These are phyloP conservation scores for Sminthurinus aureus DNA, from an alignment of 2,888 invertebrate species.

Conservation along the genomic window DNA sequence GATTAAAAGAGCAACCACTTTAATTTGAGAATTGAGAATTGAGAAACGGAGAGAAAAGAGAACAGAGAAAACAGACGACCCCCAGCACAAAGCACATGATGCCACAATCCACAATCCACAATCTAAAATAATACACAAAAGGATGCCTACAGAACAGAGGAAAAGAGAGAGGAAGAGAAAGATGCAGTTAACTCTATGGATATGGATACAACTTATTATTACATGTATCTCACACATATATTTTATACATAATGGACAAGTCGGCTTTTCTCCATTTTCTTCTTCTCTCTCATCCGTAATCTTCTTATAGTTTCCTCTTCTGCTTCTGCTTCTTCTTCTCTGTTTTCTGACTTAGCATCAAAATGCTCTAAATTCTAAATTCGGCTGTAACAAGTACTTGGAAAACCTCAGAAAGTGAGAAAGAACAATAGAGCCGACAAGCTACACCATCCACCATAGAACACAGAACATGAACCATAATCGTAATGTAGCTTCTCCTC, in stretches of 20 bases:
- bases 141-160: too few species aligned
- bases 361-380: neutral
- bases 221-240: too few species aligned
- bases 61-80: neutral
- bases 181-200: neutral
- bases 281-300: conserved; percentile 1
- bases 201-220: neutral
- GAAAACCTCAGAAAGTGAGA: neutral
- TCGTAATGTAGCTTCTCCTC: too few species aligned
- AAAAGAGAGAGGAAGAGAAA: neutral
- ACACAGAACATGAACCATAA: too few species aligned
- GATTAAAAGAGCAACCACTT: conserved; percentile 6
- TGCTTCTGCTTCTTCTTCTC: neutral
- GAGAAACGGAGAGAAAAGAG: too few species aligned
- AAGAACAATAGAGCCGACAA: neutral
- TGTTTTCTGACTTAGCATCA: neutral
- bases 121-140: too few species aligned
- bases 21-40: conserved; percentile 17
- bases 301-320: conserved; percentile 11
- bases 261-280: neutral
- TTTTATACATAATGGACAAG: neutral
- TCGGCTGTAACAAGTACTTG: neutral
- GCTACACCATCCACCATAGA: too few species aligned
- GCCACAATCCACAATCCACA: too few species aligned
- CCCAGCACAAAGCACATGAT: neutral